Evolutionary conservation across 2,797 vertebrate genomes (phyloP).

Genomic region (Poeciliopsis gracilis): DNA sequence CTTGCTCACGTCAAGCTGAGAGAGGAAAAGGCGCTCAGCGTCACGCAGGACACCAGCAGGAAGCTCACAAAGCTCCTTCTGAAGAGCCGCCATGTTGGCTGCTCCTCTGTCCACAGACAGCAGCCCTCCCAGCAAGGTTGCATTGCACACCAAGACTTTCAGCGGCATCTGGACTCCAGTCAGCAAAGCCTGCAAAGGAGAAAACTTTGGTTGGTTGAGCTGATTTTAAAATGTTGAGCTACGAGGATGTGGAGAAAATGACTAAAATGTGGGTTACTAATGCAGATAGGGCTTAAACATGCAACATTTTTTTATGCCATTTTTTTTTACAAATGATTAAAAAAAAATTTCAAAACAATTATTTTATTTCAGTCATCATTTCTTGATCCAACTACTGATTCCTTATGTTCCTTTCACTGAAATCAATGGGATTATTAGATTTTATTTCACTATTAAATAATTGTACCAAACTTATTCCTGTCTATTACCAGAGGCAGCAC

Average conservation of each 20-base stretch:
- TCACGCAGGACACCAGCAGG: constrained; percentile 74
- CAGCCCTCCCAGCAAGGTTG: constrained; percentile 66
- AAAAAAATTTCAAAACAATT: no score
- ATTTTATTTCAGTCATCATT: neutral
- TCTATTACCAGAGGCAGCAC: no score
- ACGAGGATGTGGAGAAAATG: neutral
- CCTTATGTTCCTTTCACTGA: no score
- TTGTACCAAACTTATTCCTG: no score
- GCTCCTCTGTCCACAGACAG: constrained; percentile 57
- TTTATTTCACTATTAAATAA: no score
- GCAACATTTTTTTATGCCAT: neutral
- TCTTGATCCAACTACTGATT: neutral
- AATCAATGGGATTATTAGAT: no score
- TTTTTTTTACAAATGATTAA: neutral
- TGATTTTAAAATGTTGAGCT: neutral
- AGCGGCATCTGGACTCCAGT: constrained; percentile 63
- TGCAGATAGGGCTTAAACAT: neutral
- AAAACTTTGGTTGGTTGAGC: neutral
- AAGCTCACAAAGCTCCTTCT: constrained; percentile 77
- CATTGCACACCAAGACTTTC: constrained; percentile 81
- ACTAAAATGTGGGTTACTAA: neutral
- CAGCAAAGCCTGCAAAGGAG: constrained; percentile 68
- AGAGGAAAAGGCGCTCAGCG: constrained; percentile 80
- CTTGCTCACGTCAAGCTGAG: constrained; percentile 80
- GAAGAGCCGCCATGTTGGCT: constrained; percentile 64